A percentile compares a stretch with the other conserved stretches of the same genome.
These are phyloP conservation scores for Lipophrys pholis DNA, from an alignment of 2,113 vertebrate genomes.

Conservation along the genomic window DNA sequence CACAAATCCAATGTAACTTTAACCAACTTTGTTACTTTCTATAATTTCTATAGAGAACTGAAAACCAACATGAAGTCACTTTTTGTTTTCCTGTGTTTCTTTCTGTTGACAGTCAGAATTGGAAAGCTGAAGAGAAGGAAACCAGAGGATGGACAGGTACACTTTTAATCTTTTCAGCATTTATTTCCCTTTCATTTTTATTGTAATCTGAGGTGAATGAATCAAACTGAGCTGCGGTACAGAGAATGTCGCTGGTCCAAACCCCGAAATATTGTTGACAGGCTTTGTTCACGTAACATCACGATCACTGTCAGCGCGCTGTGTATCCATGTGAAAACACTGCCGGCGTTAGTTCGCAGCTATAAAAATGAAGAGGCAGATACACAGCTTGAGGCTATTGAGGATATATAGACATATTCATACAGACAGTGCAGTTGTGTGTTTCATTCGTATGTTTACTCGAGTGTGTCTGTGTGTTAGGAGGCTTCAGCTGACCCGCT, in stretches of 20 bases:
- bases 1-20: background rate
- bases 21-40: too few relatives aligned
- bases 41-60: too few relatives aligned
- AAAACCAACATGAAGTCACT: background rate
- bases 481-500: conserved; percentile 89
- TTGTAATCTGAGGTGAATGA: conserved; percentile 10
- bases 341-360: conserved; percentile 38
- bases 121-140: conserved; percentile 78
- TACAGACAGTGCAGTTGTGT: conserved; percentile 21
- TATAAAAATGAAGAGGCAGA: conserved; percentile 57
- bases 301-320: conserved; percentile 63
- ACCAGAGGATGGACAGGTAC: conserved; percentile 73
- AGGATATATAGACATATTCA: conserved; percentile 36
- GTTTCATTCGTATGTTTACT: conserved; percentile 22
- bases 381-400: conserved; percentile 34
- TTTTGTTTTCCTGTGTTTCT: background rate
- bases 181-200: conserved; percentile 42
- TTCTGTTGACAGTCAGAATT: conserved; percentile 73
- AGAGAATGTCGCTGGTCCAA: conserved; percentile 4
- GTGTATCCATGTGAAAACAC: conserved; percentile 67
- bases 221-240: conserved; percentile 2
- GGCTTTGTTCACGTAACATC: conserved; percentile 54
- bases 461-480: conserved; percentile 76
- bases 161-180: background rate
- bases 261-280: conserved; percentile 4